A percentile compares a stretch with the other conserved stretches of the same genome.
Evolutionary conservation across 35 echinoderm and acorn worm genomes (phyloP).

Genomic region (Lytechinus variegatus): DNA sequence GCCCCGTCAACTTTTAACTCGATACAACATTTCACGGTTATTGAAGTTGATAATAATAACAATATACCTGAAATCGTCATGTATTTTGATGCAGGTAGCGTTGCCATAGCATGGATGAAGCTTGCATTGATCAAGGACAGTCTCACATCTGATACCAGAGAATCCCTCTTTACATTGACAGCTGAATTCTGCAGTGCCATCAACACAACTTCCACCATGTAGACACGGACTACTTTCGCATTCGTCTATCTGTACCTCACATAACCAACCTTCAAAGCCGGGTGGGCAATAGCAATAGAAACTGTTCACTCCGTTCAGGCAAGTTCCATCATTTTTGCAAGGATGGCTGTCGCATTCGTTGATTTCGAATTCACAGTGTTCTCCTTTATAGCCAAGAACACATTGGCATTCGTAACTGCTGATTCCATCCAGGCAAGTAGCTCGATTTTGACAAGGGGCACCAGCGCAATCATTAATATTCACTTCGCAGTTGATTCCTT

Average conservation of each 20-base stretch:
- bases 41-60: too few species aligned
- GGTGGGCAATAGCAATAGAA: conserved; percentile 76
- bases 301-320: conserved; percentile 59
- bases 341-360: conserved; percentile 78
- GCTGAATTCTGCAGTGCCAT: not conserved
- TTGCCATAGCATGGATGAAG: conserved; percentile 49
- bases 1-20: too few species aligned
- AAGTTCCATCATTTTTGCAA: conserved; percentile 78
- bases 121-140: conserved; percentile 35
- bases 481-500: conserved; percentile 61
- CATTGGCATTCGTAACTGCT: conserved; percentile 50
- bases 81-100: not conserved
- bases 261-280: conserved; percentile 75
- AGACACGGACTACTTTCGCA: conserved; percentile 54
- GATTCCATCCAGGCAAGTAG: conserved; percentile 47
- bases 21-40: too few species aligned
- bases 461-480: conserved; percentile 65
- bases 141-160: conserved; percentile 31
- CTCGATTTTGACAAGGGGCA: conserved; percentile 59
- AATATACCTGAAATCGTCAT: not conserved
- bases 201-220: conserved; percentile 33
- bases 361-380: conserved; percentile 62
- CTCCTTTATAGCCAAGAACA: conserved; percentile 45
- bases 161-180: conserved; percentile 48
- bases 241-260: conserved; percentile 58